Conservation (phyloP, 2,113 vertebrate genomes). For the Tyto alba region DNA sequence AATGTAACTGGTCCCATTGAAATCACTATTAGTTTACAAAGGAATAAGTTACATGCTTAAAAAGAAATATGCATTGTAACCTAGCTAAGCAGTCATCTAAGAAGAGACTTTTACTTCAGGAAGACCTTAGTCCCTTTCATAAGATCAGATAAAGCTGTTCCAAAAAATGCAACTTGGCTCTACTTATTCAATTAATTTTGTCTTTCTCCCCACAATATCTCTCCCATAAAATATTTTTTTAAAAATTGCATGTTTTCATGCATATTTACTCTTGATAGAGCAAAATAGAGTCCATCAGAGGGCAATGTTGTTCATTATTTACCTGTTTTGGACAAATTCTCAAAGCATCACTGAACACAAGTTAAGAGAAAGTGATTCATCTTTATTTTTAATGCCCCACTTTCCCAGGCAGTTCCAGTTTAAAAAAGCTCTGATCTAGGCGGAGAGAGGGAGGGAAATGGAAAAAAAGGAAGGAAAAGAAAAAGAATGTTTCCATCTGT, state of each 20-base stretch:
- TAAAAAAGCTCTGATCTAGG: neutral
- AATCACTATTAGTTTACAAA: neutral
- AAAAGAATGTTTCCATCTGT: conserved; percentile 28
- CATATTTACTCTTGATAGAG: neutral
- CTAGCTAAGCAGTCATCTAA: neutral
- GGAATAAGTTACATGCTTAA: neutral
- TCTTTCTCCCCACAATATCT: neutral
- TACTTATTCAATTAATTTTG: neutral
- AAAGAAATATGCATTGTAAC: neutral
- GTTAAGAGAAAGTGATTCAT: neutral
- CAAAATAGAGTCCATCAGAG: neutral
- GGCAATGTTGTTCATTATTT: neutral
- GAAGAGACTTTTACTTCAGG: neutral
- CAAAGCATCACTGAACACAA: neutral
- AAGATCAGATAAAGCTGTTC: neutral
- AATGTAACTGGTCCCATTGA: neutral
- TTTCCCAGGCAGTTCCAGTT: neutral
- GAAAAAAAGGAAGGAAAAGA: neutral
- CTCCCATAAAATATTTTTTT: too few relatives aligned
- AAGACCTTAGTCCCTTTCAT: neutral
- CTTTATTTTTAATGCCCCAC: neutral
- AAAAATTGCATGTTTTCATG: neutral
- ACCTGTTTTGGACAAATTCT: neutral
- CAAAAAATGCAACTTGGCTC: neutral
- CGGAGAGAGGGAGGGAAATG: neutral